Conservation (phyloP, 2,113 vertebrate genomes). For the Speoplatyrhinus poulsoni region DNA sequence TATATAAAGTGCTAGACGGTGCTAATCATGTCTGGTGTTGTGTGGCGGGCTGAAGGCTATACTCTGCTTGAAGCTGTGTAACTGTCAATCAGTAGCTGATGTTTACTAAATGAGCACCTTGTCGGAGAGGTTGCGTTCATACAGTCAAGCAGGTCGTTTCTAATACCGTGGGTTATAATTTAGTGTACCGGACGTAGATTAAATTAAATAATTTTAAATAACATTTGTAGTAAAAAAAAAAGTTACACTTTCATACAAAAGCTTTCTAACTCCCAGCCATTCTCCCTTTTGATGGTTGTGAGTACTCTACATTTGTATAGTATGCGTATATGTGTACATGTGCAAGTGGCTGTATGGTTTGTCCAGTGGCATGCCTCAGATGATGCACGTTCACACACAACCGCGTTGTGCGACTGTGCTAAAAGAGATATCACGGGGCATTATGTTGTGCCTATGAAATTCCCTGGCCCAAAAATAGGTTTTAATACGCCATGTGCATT, state of each 20-base stretch:
- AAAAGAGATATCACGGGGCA: too few species aligned
- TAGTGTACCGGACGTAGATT: too few species aligned
- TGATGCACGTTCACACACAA: background rate
- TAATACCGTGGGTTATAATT: background rate
- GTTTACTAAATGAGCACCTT: slow-evolving; percentile 48
- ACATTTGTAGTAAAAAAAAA: too few species aligned
- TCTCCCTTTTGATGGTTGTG: too few species aligned
- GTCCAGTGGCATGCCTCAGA: background rate
- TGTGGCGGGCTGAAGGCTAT: slow-evolving; percentile 48
- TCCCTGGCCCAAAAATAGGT: background rate
- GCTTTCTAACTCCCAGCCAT: too few species aligned
- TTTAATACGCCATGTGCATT: background rate
- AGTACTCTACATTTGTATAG: too few species aligned
- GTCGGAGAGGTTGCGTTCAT: slow-evolving; percentile 47
- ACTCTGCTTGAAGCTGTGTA: slow-evolving; percentile 43
- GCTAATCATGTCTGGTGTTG: slow-evolving; percentile 55
- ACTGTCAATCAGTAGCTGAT: slow-evolving; percentile 30
- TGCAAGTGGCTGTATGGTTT: slow-evolving; percentile 27
- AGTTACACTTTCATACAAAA: too few species aligned
- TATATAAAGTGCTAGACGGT: slow-evolving; percentile 49
- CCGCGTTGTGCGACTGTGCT: background rate
- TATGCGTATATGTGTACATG: too few species aligned
- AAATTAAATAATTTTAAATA: too few species aligned
- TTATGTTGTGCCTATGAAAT: background rate
- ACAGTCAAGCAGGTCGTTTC: slow-evolving; percentile 45